Percentiles rank a stretch among this genome's conserved stretches.
Evolutionary conservation across 2,888 invertebrate genomes (phyloP).

Genomic region (Tortricodes alternella): DNA sequence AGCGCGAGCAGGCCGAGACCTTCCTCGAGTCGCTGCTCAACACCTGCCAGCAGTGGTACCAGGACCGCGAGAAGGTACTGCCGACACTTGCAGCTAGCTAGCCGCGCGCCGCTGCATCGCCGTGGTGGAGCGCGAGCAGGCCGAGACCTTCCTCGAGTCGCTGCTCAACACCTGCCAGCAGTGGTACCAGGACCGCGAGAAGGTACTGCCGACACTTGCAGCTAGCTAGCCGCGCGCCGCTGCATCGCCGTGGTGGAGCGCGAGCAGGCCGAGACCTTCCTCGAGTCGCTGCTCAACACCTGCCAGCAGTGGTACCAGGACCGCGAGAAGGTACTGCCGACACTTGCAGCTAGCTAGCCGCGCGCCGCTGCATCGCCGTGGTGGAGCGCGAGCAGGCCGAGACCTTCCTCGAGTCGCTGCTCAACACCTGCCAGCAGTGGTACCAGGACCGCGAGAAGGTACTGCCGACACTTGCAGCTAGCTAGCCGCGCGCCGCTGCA

Average conservation of each 20-base stretch:
- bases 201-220: slow-evolving; percentile 57
- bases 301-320: slow-evolving; percentile 96
- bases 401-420: slow-evolving; percentile 93
- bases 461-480: no score
- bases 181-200: slow-evolving; percentile 93
- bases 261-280: slow-evolving; percentile 93
- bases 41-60: slow-evolving; percentile 95
- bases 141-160: slow-evolving; percentile 94
- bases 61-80: slow-evolving; percentile 87
- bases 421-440: slow-evolving; percentile 95
- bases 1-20: slow-evolving; percentile 93
- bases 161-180: slow-evolving; percentile 94
- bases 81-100: background rate
- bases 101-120: slow-evolving; percentile 93
- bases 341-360: no score
- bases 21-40: slow-evolving; percentile 94
- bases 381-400: slow-evolving; percentile 94
- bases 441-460: slow-evolving; percentile 92
- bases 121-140: slow-evolving; percentile 93
- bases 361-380: slow-evolving; percentile 92
- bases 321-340: slow-evolving; percentile 83
- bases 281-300: slow-evolving; percentile 93
- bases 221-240: slow-evolving; percentile 86
- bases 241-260: slow-evolving; percentile 94
- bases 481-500: slow-evolving; percentile 93